Evolutionary conservation across 2,113 vertebrate species (phyloP), one percentile per base, ranked within the genome.

Genomic region (Gnathonemus longibarbis): DNA sequence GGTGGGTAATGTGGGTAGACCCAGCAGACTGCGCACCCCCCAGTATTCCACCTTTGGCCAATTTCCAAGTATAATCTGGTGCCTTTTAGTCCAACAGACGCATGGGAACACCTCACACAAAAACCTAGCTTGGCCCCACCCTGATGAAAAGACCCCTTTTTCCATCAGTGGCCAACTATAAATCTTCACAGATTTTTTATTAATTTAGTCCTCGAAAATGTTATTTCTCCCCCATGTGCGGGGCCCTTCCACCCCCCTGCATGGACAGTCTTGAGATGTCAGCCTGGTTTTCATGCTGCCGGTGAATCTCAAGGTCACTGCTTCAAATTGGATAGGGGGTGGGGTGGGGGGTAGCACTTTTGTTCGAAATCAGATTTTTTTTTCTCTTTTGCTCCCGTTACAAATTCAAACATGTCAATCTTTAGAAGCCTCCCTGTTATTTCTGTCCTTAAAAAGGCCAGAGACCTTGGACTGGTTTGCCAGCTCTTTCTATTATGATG

Each of bases 381-480:
- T 62, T 66, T 15, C 53, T 46, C 45, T n/a, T 66, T 66, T 10
- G 58, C 21, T 19, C 46, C 27, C 8, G 48, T 84, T 84, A 90
- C 45, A 48, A 90, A 90, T 87, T 90, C 56, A 11, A 5, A n/a
- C 58, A 50, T 52, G 45, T 74, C 80, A 56, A 9, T 89, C 66
- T 31, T 83, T 27, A 58, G 48, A 24, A 87, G 84, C 21, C 21
- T 2, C 85, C 35, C 49, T 88, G 62, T 90, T 90, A 86, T 89
- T 87, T 86, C 8, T 88, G 85, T 90, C 87, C 62, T 56, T 77
- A 17, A 70, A 91, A 88, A 89, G 88, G 84, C 66, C 17, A 50
- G 49, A 49, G 90, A 6, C 56, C 46, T 70, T 87, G 19, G 58
- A 70, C 39, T 52, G 56, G 74, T 90, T 90, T 86, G 66, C 15